Evolutionary conservation across 2,888 invertebrate species (phyloP).

Genomic region (Eudasyphora cyanicolor): DNA sequence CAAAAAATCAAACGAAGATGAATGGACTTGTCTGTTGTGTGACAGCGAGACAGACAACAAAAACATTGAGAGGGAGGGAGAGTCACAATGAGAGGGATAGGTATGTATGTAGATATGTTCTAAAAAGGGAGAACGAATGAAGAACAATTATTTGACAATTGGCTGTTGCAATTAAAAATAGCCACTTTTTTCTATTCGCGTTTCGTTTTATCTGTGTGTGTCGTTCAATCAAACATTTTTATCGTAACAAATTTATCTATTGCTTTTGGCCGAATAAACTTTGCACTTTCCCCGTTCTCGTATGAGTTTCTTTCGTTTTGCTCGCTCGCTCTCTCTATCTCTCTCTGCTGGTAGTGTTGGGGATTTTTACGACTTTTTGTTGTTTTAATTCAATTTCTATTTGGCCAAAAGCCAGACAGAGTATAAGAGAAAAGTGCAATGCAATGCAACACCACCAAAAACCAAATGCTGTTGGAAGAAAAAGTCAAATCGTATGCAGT

Average conservation of each 20-base stretch:
- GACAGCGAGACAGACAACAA: background rate
- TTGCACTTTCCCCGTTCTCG: slow-evolving; percentile 64
- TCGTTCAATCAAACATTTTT: slow-evolving; percentile 41
- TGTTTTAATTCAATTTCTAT: slow-evolving; percentile 58
- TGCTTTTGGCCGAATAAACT: slow-evolving; percentile 66
- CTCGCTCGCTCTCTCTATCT: slow-evolving; percentile 43
- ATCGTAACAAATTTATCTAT: slow-evolving; percentile 58
- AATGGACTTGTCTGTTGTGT: background rate
- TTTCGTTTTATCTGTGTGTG: slow-evolving; percentile 35
- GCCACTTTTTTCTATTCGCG: slow-evolving; percentile 23
- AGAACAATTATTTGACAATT: slow-evolving; percentile 26
- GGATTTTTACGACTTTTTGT: slow-evolving; percentile 7
- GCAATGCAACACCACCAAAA: background rate
- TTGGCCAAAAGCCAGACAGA: slow-evolving; percentile 61
- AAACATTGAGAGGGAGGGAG: background rate
- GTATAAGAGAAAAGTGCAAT: slow-evolving; percentile 4
- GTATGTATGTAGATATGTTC: too few species aligned
- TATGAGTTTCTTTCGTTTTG: too few species aligned
- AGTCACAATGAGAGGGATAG: too few species aligned
- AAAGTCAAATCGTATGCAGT: slow-evolving; percentile 29
- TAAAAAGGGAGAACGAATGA: background rate
- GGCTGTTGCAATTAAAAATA: slow-evolving; percentile 23
- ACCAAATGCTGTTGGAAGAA: background rate
- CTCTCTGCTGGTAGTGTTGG: background rate
- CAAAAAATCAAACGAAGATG: background rate